Base-by-base conservation (phyloP, 1,140 invertebrate genomes). In the Vanessa tameamea region DNA sequence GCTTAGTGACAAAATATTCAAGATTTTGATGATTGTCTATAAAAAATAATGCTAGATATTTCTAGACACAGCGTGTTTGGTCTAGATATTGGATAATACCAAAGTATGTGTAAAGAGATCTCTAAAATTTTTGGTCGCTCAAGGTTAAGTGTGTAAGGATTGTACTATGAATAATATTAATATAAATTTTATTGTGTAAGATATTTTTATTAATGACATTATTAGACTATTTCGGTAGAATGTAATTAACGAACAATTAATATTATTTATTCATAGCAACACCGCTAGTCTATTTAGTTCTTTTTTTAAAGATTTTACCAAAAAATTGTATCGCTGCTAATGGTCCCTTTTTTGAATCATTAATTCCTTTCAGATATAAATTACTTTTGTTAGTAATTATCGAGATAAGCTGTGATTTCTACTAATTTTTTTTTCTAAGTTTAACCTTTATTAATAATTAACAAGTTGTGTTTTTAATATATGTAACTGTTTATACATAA, bases 361-460 rank as follows among this genome's bases (percentile, higher is more conserved):
- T 11, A 13, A 12, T 23, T 23, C 23, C 20, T 16, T 55, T 57
- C 16, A 26, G 20, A 47, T 69, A 57, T 47, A 57, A 57, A 47
- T 57, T 69, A 23, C 23, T 26, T 66, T 12, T 26, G 57, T 48
- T 53, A 69, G 51, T 67, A 72, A 65, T 67, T 80, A 77, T 82
- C 82, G 79, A 86, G 76, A 84, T 84, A 82, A 84, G 78, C 86
- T 89, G 86, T 89, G 86, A 89, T 89, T 89, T 84, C 84, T 84
- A 83, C 82, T 86, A 82, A 84, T 73, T 43, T 81, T 20, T 20
- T 73, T 72, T 74, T 69, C 73, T 84, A 82, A 82, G 79, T 57
- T 66, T n/a, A 31, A 43, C 66, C 67, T 76, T 69, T 78, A 73
- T 31, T 69, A 73, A 72, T 26, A 57, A 16, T 13, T 20, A 14